phyloP scores from a whole-genome alignment of 1,140 invertebrate species.

The Drosophila setifemur region DNA sequence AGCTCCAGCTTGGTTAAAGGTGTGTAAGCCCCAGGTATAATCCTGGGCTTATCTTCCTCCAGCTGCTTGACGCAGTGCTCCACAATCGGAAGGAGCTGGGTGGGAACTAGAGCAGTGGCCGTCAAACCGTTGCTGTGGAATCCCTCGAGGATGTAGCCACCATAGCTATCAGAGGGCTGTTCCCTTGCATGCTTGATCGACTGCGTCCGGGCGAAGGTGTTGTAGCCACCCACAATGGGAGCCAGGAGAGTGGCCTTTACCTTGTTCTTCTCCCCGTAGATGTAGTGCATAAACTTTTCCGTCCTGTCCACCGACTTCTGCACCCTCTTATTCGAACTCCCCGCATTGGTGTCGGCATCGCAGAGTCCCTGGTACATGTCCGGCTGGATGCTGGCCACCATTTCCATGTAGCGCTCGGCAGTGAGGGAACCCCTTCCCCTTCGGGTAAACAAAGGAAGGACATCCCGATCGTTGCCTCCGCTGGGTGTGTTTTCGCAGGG shows the following conservation, averaged over 20 bases:
- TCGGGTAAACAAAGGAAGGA: conserved; percentile 88
- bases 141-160: conserved; percentile 91
- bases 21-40: conserved; percentile 88
- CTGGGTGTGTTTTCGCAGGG: conserved; percentile 84
- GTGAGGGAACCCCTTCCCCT: conserved; percentile 87
- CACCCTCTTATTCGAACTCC: conserved; percentile 87
- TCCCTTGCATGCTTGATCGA: conserved; percentile 86
- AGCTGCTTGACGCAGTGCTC: conserved; percentile 86
- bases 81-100: conserved; percentile 85
- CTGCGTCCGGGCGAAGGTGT: conserved; percentile 85
- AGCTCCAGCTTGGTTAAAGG: conserved; percentile 87
- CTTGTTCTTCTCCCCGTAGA: conserved; percentile 84
- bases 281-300: conserved; percentile 84
- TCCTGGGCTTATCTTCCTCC: conserved; percentile 86
- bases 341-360: conserved; percentile 90
- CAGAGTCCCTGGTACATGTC: conserved; percentile 90
- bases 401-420: conserved; percentile 87
- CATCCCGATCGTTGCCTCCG: conserved; percentile 87
- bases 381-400: conserved; percentile 89
- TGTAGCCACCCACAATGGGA: conserved; percentile 89
- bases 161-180: conserved; percentile 82
- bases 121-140: conserved; percentile 88
- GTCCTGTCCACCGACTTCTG: conserved; percentile 87
- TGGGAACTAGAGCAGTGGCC: conserved; percentile 83
- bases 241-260: conserved; percentile 84